Evolutionary conservation across 2,797 vertebrate genomes (phyloP), one percentile per base, ranked within the genome.

Genomic region (Tokudaia muenninki): DNA sequence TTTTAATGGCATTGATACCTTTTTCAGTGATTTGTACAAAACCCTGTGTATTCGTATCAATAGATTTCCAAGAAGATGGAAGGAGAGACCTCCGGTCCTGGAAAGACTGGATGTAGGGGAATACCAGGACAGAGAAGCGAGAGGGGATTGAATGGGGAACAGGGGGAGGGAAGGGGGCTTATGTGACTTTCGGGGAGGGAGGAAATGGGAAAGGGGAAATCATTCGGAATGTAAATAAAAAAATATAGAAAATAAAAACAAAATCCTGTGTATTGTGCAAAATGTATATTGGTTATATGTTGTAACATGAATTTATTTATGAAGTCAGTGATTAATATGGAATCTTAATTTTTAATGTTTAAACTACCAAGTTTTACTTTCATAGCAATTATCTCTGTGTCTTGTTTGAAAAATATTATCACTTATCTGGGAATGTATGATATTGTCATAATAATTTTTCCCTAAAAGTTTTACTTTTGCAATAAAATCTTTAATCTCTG

Each of bases 401-500:
- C 16, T 65, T 93, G 63, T 65, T 84, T 75, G 29, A 14, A 75
- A 93, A 92, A 95, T 81, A 61, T 80, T 17, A 50, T 94, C 37
- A 72, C 59, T 86, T 24, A 19, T 88, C 50, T 77, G 3, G 70
- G 44, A 94, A 87, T 29, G 79, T 17, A 22, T 14, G 16, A 81
- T 95, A 87, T 97, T 95, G 50, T 17, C 67, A 74, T 55, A n/a
- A 84, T 44, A n/a, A 22, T 10, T 90, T 75, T 94, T 87, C 87
- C 16, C 19, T 84, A 11, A 92, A 80, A 80, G 47, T 77, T 95
- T 96, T 37, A 90, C 70, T 97, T 96, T 93, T 34, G 87, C 4
- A 78, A 37, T 78, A 57, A 90, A 95, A 81, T 77, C 29, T 3
- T 83, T 92, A 86, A 94, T 82, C 16, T 95, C 21, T 44, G 9